Evolutionary conservation across 2,113 vertebrate genomes (phyloP), one percentile per base, ranked within the genome.

Genomic region (Pollimyrus isidori): DNA sequence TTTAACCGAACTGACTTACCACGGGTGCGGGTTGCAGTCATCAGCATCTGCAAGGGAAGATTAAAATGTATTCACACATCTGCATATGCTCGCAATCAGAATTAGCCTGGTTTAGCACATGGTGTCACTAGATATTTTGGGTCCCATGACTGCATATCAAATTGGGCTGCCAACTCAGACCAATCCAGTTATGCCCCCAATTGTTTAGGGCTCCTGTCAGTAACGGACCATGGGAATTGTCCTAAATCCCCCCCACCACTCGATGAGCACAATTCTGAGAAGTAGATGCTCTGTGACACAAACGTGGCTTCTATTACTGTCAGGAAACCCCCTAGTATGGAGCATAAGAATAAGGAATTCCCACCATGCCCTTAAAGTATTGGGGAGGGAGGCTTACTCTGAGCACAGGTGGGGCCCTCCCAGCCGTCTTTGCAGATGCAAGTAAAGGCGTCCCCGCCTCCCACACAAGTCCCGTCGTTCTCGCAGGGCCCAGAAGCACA

Each of bases 401-500:
- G 96, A 0, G 96, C 96, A 92, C 98, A 99, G 69, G 96, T 97
- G 42, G 95, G 95, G 89, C 98, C 98, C 92, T 98, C 96, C 98
- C 98, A 99, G 87, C 98, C 98, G 1, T 99, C 98, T 35, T 97
- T 98, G 93, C 98, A 99, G 93, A 99, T 97, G 91, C 98, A 99
- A 7, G 96, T 97, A 93, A 97, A 99, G 86, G 95, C 93, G 62
- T 97, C 97, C 0, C 97, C 97, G 0, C 94, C 97, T 91, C 97
- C 98, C 52, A 99, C 97, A 0, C 98, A 99, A 0, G 98, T 99
- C 19, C 97, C 98, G 0, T 98, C 98, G 0, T 99, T 99, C 93
- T 95, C 93, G 49, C 98, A 99, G 1, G 98, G 98, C 89, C 96
- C 96, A 6, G 96, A 96, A 91, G 97, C 95, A 90, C 98, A 99